Base-by-base conservation (phyloP, 35 echinoderm and acorn worm genomes). In the Holothuria glaberrima region DNA sequence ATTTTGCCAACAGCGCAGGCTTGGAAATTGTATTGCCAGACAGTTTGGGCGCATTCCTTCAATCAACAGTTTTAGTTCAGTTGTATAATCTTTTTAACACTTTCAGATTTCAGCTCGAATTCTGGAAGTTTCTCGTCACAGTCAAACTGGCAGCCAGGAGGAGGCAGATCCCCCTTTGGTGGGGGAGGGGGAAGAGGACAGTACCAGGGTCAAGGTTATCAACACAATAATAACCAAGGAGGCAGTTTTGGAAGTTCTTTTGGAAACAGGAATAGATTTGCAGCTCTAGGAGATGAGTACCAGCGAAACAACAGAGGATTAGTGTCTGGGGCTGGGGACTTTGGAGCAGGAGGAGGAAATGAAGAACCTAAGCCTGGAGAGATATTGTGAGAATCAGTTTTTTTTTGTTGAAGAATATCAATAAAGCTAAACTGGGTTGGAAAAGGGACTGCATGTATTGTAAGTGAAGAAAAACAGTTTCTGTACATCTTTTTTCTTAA, bases 281-380 rank as follows among this genome's bases (percentile, higher is more conserved):
- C 74, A 26, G 46, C 74, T 78, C 14, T 78, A 25, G 50, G 74
- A 48, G 74, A 48, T 78, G 74, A 78, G 26, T 78, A 78, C 44
- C 71, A 75, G 16, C 21, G 14, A 25, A 75, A 41, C 34, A 75
- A 45, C 33, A 78, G 41, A 50, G 74, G 74, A 78, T n/a, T 1
- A 27, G 36, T 17, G 0, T 48, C 74, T 22, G 74, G 44, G 50
- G 38, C 38, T 26, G 74, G 74, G 44, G 38, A 48, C 20, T 78
- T 78, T 78, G 74, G 74, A 12, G 74, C 25, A 41, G 74, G 74
- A 50, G 74, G 74, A 50, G 74, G 74, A n/a, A 78, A 78, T 48
- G 74, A 22, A 48, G 74, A 78, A 21, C 44, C 74, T 35, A 78
- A 48, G 50, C 74, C 74, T 19, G 74, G 38, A 78, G 74, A 78